These are phyloP conservation scores for Acomys russatus DNA, from an alignment of 2,797 vertebrate species.

Conservation along the genomic window DNA sequence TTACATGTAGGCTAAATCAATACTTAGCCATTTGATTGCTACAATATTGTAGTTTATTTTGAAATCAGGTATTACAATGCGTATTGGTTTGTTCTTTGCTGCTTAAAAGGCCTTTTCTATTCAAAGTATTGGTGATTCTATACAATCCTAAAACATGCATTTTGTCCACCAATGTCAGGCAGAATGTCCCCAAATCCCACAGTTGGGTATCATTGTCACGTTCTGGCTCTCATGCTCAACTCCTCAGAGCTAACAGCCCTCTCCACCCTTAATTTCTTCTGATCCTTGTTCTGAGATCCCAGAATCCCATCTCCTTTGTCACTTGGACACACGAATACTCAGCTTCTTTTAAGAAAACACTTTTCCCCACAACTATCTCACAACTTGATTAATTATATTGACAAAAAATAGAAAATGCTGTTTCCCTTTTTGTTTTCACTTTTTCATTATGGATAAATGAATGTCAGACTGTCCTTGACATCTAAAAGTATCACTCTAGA, in stretches of 20 bases:
- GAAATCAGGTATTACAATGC: neutral
- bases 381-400: constrained; percentile 54
- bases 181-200: neutral
- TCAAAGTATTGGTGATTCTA: neutral
- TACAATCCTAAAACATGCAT: neutral
- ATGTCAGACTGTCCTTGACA: constrained; percentile 15
- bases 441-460: constrained; percentile 51
- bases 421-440: constrained; percentile 16
- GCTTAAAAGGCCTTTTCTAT: neutral
- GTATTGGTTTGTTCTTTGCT: neutral
- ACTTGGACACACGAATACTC: neutral
- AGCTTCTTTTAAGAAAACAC: neutral
- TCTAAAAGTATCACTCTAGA: neutral
- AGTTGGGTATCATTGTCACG: neutral
- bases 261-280: neutral
- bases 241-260: neutral
- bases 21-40: neutral
- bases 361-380: neutral
- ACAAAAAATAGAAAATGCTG: neutral
- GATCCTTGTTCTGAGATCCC: neutral
- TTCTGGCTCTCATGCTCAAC: no score
- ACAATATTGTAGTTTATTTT: neutral
- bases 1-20: neutral
- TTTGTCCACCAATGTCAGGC: neutral
- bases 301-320: neutral